Base-by-base conservation (phyloP, 2,797 vertebrate genomes). In the Ceryle rudis region DNA sequence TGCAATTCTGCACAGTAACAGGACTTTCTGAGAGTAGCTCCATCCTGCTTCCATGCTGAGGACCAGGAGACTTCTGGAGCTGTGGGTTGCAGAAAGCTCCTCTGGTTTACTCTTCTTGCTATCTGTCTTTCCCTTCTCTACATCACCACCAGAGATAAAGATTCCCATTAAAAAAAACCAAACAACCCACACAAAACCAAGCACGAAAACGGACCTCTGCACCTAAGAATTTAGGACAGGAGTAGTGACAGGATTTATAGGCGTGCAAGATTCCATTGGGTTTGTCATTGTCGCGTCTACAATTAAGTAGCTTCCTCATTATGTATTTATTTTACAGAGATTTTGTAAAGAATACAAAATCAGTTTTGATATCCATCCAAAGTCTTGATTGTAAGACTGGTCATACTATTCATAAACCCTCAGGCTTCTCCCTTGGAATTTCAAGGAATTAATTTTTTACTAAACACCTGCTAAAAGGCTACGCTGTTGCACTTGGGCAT, bases 381-480 rank as follows among this genome's bases (percentile, higher is more conserved):
- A 96, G 94, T 96, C 96, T 95, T 96, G 97, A 98, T 97, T 97
- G 91, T 97, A 97, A 98, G 96, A 97, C 91, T 95, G 96, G 97
- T 97, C 95, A 96, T 96, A 97, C 85, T 95, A 95, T 95, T 94
- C 96, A 97, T 95, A 97, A 97, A 97, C 94, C 97, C 97, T 96
- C 93, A 97, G 96, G 96, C 84, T 97, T 97, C 95, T 98, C 97
- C 97, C 97, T 97, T 97, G 96, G 96, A 98, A 93, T 97, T 98
- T 97, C 86, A 95, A 97, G 94, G 96, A 98, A 98, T 98, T 98
- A 98, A 98, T 98, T 98, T 98, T 98, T 98, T 96, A 97, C 96
- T 97, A 98, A 97, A 97, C 96, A 97, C 95, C 96, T 97, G 97
- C 94, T 96, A 97, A 97, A 97, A 97, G 95, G 95, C 95, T 96